phyloP scores from a whole-genome alignment of 2,113 vertebrate genomes.

The Myxocyprinus asiaticus region DNA sequence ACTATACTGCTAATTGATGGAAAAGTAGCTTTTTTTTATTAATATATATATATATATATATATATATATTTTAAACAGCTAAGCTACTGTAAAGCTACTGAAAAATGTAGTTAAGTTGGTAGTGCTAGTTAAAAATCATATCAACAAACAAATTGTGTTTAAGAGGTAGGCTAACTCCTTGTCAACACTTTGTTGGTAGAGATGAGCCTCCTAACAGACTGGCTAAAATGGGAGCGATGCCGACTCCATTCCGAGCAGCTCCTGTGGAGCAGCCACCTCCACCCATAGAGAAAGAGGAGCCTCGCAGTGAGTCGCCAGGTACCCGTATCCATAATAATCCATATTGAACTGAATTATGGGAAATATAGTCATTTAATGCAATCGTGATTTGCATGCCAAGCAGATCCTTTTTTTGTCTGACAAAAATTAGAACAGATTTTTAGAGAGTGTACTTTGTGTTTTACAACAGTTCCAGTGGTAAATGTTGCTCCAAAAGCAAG shows the following conservation, averaged over 20 bases:
- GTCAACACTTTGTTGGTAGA: slow-evolving; percentile 62
- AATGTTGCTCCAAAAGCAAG: slow-evolving; percentile 40
- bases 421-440: not conserved
- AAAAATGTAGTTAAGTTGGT: not conserved
- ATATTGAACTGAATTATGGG: not conserved
- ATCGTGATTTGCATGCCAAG: no score
- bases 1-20: no score
- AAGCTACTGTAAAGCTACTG: no score
- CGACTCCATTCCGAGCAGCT: slow-evolving; percentile 83
- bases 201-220: slow-evolving; percentile 82
- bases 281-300: slow-evolving; percentile 72
- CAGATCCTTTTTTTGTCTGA: no score
- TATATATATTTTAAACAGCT: no score
- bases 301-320: slow-evolving; percentile 65
- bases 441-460: not conserved
- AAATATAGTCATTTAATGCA: not conserved
- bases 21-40: no score
- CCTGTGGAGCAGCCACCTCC: slow-evolving; percentile 63
- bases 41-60: no score
- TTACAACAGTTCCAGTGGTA: slow-evolving; percentile 40
- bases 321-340: slow-evolving; percentile 65
- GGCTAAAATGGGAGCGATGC: slow-evolving; percentile 87
- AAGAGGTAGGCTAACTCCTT: not conserved
- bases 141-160: not conserved
- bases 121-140: not conserved